Evolutionary conservation across 2,797 vertebrate species (phyloP), one percentile per base, ranked within the genome.

Genomic region (Anableps anableps): DNA sequence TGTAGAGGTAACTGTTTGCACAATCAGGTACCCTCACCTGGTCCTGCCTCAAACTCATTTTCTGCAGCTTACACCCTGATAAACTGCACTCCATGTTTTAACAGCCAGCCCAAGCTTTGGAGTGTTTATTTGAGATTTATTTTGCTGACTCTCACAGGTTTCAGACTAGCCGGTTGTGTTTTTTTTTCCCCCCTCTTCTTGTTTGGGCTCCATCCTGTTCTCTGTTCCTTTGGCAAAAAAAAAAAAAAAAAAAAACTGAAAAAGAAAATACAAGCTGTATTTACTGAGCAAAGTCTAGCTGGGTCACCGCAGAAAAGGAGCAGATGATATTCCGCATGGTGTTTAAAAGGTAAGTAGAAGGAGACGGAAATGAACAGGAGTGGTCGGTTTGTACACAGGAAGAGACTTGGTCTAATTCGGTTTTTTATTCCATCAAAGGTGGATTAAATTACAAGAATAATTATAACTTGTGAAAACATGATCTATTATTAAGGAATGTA

Each of bases 261-360:
- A 62, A 76, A 83, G 79, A 86, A 82, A 89, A 87, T 88, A 85
- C 84, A 84, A 77, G 85, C 75, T 80, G 62, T 88, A 79, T 89
- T 88, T 88, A 88, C 70, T 74, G 88, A 77, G 58, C 79, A 73
- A 82, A 91, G 71, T 36, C 29, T 81, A 82, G 75, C 83, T 92
- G 89, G 89, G 80, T 79, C 31, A 23, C 76, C 79, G 92, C 88
- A 78, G 82, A 84, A 86, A 88, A 91, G 82, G 87, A 90, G 53
- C 79, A 80, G 76, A 86, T 81, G 81, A 86, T 89, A 85, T 87
- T 87, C 66, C 78, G 84, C 79, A 58, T 45, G 64, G 75, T 73
- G 82, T 58, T 78, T 68, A 76, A 47, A 47, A 34, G 26, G 71
- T 17, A 66, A 21, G 7, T 19, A 70, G 62, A 82, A 72, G 38